Conservation (phyloP, 2,797 vertebrate species). For the Micrastur ruficollis region DNA sequence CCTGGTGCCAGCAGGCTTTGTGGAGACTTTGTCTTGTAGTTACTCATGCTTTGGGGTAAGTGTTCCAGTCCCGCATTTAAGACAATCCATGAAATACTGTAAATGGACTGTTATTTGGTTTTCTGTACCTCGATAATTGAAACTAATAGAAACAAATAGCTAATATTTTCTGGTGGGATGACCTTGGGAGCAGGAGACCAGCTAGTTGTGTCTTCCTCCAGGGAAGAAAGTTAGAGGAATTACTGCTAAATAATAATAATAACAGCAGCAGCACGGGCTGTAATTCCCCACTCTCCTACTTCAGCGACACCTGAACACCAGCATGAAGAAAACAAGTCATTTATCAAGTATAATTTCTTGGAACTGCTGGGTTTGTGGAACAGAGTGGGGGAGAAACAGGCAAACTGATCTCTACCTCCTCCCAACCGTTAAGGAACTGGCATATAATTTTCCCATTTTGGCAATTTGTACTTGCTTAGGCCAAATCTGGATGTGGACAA, state of each 20-base stretch:
- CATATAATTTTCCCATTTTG: neutral
- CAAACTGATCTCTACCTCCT: neutral
- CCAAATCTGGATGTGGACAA: neutral
- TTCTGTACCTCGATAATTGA: constrained; percentile 9
- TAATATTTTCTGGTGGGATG: constrained; percentile 25
- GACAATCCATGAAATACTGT: neutral
- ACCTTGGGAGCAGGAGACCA: constrained; percentile 36
- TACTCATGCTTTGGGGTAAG: neutral
- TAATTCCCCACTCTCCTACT: constrained; percentile 1
- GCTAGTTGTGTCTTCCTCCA: neutral
- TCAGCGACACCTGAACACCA: constrained; percentile 13
- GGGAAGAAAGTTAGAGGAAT: constrained; percentile 40
- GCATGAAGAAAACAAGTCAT: constrained; percentile 16
- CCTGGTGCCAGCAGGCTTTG: neutral
- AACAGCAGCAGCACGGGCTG: constrained; percentile 14
- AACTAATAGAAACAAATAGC: constrained; percentile 34
- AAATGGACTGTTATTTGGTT: neutral
- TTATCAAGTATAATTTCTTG: constrained; percentile 23
- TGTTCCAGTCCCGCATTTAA: neutral
- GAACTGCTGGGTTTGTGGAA: neutral
- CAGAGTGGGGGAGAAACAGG: neutral
- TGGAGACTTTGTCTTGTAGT: neutral
- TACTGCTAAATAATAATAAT: constrained; percentile 50
- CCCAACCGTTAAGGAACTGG: neutral
- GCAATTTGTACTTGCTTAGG: neutral